phyloP scores from a whole-genome alignment of 2,888 invertebrate species.

The Alloplasta piceator region DNA sequence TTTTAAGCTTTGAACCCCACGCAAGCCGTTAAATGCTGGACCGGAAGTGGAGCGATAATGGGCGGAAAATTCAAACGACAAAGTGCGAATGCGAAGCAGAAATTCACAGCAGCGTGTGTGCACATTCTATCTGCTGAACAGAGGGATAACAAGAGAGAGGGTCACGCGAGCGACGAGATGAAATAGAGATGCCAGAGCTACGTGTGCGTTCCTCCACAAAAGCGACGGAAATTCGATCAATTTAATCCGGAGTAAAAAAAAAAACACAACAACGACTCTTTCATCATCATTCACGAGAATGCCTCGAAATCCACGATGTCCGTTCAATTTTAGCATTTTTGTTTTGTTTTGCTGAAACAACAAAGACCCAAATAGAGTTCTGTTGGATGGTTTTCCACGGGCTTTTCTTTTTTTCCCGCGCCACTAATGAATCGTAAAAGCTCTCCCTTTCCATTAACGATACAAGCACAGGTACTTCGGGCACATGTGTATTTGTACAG shows the following conservation, averaged over 20 bases:
- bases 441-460: background rate
- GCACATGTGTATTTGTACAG: background rate
- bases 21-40: no score
- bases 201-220: background rate
- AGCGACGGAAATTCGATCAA: slow-evolving; percentile 7
- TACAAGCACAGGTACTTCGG: background rate
- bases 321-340: no score
- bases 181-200: background rate
- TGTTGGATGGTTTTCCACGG: background rate
- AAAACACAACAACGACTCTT: background rate
- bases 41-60: slow-evolving; percentile 28
- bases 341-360: no score
- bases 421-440: slow-evolving; percentile 24
- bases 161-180: slow-evolving; percentile 3
- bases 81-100: slow-evolving; percentile 17
- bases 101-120: background rate
- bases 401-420: background rate
- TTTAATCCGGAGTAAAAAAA: background rate
- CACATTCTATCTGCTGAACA: background rate
- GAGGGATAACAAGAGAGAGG: slow-evolving; percentile 6
- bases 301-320: no score
- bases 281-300: slow-evolving; percentile 1
- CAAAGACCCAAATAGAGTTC: no score
- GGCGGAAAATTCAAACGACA: slow-evolving; percentile 1
- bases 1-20: no score